These are phyloP conservation scores for Corythornis leucogaster DNA, from an alignment of 2,797 vertebrate species.

Conservation along the genomic window DNA sequence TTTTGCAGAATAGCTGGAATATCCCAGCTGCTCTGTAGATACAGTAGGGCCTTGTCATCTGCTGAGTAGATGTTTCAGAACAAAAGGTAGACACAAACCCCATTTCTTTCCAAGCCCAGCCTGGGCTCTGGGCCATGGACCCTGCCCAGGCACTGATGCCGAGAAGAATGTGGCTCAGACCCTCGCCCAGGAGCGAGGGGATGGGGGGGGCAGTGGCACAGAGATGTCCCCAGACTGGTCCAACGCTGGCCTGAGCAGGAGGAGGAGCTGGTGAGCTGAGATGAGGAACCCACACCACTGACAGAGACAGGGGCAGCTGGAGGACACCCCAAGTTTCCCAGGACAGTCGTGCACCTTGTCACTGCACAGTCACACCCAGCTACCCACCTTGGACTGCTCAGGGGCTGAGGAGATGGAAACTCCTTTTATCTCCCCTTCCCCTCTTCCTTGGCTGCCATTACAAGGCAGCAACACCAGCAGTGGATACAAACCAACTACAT, in stretches of 20 bases:
- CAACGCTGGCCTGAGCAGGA: not conserved
- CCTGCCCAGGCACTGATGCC: not conserved
- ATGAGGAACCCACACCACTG: accelerated
- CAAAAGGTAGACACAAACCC: not conserved
- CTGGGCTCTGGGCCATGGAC: not conserved
- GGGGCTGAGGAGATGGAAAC: not conserved
- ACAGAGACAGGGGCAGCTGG: not conserved
- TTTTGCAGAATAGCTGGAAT: not conserved
- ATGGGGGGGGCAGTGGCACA: not conserved
- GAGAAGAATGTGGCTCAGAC: not conserved
- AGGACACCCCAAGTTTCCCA: not conserved
- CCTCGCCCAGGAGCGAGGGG: not conserved
- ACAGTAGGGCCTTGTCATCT: not conserved
- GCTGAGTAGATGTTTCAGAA: not conserved
- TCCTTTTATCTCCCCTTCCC: not conserved
- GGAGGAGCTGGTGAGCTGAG: not conserved
- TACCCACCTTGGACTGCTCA: not conserved
- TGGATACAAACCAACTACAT: not conserved
- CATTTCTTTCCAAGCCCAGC: not conserved
- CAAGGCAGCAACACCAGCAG: not conserved
- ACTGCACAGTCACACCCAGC: not conserved
- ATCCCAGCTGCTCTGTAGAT: not conserved
- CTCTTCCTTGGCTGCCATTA: not conserved
- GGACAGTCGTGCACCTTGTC: not conserved
- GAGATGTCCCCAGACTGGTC: not conserved